Base-by-base conservation (phyloP, 2,797 vertebrate species). In the Crenichthys baileyi region DNA sequence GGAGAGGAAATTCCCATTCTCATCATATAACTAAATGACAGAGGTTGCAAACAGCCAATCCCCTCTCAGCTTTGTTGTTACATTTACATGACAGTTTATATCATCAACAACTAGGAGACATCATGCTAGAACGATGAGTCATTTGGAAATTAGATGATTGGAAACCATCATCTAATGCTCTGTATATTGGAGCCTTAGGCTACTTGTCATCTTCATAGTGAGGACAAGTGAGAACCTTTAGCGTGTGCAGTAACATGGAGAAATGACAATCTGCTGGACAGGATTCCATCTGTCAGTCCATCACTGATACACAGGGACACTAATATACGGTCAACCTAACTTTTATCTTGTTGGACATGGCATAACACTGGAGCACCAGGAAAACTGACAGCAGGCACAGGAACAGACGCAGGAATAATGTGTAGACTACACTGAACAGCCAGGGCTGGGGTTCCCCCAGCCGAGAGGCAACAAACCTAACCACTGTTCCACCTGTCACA, bases 1-100 rank as follows among this genome's bases (percentile, higher is more conserved):
- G 81, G 86, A 73, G 74, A 83, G 84, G 85, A 86, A 88, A 79
- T 60, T 56, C 77, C 73, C 56, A 2, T 56, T 77, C 71, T 44
- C 18, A 56, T 82, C 39, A 78, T 61, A 83, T 55, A 61, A 74
- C 48, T 44, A 56, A 73, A 12, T 65, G 50, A 80, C 79, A 51
- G 53, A 68, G 15, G 77, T 7, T 2, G 7, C 6, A 36, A 41
- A 70, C 26, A 50, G 72, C 36, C 72, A 50, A 75, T 75, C 24
- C 20, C 36, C 1, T 56, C 58, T 29, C 4, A 15, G 70, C 79
- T 79, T 85, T 80, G 71, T 80, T 70, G 24, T 22, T 36, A 26
- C 4, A 72, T 36, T 39, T 39, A 12, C 3, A 39, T 67, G 65
- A 46, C 16, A 11, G 41, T 20, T 46, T 13, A n/a, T n/a, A 58